These are phyloP conservation scores for Melieria crassipennis DNA, from an alignment of 2,888 invertebrate genomes.

Conservation along the genomic window DNA sequence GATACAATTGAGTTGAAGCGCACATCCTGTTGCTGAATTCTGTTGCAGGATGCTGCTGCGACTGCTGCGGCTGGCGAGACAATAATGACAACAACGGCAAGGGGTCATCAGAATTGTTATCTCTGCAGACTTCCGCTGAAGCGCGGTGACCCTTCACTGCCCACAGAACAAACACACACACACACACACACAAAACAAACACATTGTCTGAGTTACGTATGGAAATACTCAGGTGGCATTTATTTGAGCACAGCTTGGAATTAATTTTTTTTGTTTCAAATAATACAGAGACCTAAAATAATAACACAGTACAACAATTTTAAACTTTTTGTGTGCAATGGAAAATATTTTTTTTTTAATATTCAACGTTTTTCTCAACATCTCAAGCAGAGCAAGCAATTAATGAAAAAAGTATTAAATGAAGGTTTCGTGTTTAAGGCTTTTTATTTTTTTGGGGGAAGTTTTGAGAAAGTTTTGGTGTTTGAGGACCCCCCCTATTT, in stretches of 20 bases:
- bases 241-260: background rate
- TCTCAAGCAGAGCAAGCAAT: too few relatives aligned
- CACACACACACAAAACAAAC: background rate
- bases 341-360: too few relatives aligned
- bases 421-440: too few relatives aligned
- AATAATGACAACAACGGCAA: constrained; percentile 6
- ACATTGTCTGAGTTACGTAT: background rate
- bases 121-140: constrained; percentile 26
- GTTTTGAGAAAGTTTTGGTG: too few relatives aligned
- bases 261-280: background rate
- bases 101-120: constrained; percentile 33
- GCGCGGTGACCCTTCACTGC: too few relatives aligned
- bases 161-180: too few relatives aligned
- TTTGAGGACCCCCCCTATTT: too few relatives aligned
- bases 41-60: constrained; percentile 26
- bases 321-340: too few relatives aligned
- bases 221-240: background rate
- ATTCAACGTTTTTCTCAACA: too few relatives aligned
- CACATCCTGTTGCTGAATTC: constrained; percentile 1
- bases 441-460: too few relatives aligned
- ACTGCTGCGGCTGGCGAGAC: constrained; percentile 7
- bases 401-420: too few relatives aligned
- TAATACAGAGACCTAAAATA: constrained; percentile 1
- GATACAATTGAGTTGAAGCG: background rate
- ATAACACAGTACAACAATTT: too few relatives aligned